These are phyloP conservation scores for Neelides sp. DNA, from an alignment of 1,140 invertebrate genomes.

Conservation along the genomic window DNA sequence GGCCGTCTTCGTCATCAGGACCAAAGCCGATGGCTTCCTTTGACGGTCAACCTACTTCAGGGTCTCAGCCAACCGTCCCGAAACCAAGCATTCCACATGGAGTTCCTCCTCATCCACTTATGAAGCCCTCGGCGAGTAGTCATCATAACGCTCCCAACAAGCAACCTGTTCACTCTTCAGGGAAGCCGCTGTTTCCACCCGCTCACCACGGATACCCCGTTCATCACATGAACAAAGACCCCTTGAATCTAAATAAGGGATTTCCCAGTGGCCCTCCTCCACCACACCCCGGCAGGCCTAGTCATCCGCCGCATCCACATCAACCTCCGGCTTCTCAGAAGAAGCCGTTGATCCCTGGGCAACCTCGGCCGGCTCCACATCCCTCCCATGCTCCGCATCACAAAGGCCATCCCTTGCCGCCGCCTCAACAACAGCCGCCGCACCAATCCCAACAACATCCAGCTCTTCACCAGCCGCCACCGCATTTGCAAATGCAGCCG, in stretches of 20 bases:
- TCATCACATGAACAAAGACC: constrained; percentile 17
- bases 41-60: not conserved
- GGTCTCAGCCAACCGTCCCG: not conserved
- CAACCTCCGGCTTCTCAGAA: not conserved
- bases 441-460: constrained; percentile 4
- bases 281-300: not conserved
- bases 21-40: constrained; percentile 11
- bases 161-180: constrained; percentile 6
- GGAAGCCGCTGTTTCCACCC: not conserved
- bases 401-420: not conserved
- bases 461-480: constrained; percentile 10
- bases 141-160: constrained; percentile 1
- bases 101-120: not conserved
- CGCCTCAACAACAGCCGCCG: not conserved
- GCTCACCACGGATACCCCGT: not conserved
- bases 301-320: constrained; percentile 21
- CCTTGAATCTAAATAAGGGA: not conserved
- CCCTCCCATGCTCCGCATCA: constrained; percentile 2
- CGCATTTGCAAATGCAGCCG: constrained; percentile 15
- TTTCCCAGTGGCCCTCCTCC: not conserved
- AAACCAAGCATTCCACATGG: constrained; percentile 3
- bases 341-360: constrained; percentile 3
- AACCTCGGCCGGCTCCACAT: constrained; percentile 6
- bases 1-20: too few species aligned
- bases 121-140: too few species aligned